A percentile compares a stretch with the other conserved stretches of the same genome.
Evolutionary conservation across 2,113 vertebrate genomes (phyloP).

Genomic region (Ammodytes marinus): DNA sequence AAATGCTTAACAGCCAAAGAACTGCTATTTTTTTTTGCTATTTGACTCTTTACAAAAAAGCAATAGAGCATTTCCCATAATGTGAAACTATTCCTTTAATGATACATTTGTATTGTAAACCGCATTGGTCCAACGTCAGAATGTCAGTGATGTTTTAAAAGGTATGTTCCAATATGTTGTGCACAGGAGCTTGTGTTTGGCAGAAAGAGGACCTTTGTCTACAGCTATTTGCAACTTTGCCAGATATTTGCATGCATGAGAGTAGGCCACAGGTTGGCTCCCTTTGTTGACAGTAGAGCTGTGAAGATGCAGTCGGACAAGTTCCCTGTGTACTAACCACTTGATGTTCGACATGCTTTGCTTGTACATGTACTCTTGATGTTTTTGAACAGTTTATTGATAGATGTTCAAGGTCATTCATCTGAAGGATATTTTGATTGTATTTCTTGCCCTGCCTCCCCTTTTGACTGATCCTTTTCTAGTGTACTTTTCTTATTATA

Average conservation of each 20-base stretch:
- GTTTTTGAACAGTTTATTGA: background rate
- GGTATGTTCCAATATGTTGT: background rate
- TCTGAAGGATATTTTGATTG: background rate
- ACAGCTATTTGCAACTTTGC: slow-evolving; percentile 32
- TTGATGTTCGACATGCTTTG: background rate
- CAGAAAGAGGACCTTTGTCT: slow-evolving; percentile 18
- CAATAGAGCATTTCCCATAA: too few relatives aligned
- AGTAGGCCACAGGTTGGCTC: background rate
- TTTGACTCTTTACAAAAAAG: background rate
- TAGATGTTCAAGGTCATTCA: background rate
- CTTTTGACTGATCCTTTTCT: background rate
- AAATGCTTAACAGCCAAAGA: too few relatives aligned
- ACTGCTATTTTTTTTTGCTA: too few relatives aligned
- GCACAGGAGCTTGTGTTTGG: background rate
- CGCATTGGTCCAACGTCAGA: too few relatives aligned
- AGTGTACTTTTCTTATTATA: background rate
- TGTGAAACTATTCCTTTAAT: too few relatives aligned
- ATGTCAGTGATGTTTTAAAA: background rate
- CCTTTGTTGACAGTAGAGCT: slow-evolving; percentile 5
- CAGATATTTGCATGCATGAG: slow-evolving; percentile 47
- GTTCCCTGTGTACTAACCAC: background rate
- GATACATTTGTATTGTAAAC: too few relatives aligned
- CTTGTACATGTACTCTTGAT: background rate
- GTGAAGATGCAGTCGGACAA: slow-evolving; percentile 12
- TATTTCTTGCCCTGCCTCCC: background rate